phyloP scores from a whole-genome alignment of 2,113 vertebrate species.

The Eulacestoma nigropectus region DNA sequence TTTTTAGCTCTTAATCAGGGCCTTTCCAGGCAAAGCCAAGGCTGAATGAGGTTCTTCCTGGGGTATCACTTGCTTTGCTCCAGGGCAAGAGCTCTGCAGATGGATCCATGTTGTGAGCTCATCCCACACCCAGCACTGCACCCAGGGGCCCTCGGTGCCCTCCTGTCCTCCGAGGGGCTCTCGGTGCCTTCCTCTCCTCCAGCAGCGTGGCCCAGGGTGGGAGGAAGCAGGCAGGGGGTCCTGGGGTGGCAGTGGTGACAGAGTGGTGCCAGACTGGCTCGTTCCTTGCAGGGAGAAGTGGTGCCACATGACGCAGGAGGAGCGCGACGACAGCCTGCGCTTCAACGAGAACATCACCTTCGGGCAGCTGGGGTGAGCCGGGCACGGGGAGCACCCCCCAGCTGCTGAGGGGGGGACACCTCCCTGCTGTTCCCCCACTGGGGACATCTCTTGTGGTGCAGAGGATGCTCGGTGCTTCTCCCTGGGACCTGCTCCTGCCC shows the following conservation, averaged over 20 bases:
- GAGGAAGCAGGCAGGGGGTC: not conserved
- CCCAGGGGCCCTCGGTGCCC: not conserved
- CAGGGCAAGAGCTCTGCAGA: fast-evolving
- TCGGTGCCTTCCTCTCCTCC: not conserved
- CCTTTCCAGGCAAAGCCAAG: not conserved
- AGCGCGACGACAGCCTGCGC: constrained; percentile 87
- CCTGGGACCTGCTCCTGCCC: not conserved
- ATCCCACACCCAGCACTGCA: not conserved
- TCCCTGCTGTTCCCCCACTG: fast-evolving
- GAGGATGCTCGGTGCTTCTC: not conserved
- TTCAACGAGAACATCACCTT: constrained; percentile 97
- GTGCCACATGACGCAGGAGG: constrained; percentile 96
- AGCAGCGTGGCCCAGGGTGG: not conserved
- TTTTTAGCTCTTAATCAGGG: not conserved
- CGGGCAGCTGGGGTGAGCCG: constrained; percentile 89
- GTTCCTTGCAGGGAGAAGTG: constrained; percentile 88
- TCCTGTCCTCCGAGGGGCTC: not conserved
- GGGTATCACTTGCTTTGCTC: not conserved
- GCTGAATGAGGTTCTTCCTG: not conserved
- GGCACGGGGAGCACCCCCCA: fast-evolving
- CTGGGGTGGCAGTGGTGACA: not conserved
- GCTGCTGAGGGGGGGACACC: not conserved
- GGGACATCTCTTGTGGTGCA: not conserved
- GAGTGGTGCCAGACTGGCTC: not conserved
- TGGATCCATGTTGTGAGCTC: not conserved